phyloP scores from a whole-genome alignment of 2,888 invertebrate species.

The Scaptomyza caliginosa region DNA sequence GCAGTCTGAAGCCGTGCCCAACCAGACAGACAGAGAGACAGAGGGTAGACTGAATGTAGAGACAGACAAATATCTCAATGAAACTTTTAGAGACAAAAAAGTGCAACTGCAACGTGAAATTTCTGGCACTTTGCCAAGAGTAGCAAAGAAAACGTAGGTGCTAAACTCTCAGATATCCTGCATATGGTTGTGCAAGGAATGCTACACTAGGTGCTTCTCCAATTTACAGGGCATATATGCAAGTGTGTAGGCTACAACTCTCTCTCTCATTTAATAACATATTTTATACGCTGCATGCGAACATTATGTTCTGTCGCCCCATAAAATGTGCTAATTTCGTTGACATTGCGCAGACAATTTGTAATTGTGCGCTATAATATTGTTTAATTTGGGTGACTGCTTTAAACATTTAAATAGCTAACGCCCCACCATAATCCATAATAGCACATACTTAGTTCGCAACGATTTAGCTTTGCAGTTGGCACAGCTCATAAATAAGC shows the following conservation, averaged over 20 bases:
- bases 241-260: background rate
- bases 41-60: background rate
- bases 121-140: conserved; percentile 17
- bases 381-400: conserved; percentile 11
- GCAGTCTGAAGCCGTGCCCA: conserved; percentile 12
- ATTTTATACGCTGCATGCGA: conserved; percentile 9
- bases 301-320: conserved; percentile 28
- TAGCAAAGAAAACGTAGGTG: background rate
- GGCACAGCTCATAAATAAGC: conserved; percentile 49
- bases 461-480: conserved; percentile 35
- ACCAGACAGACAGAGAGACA: background rate
- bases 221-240: background rate
- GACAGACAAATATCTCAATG: conserved; percentile 44
- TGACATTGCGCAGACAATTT: conserved; percentile 68
- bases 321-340: conserved; percentile 66
- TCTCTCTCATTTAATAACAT: background rate
- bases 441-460: conserved; percentile 17
- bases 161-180: conserved; percentile 2
- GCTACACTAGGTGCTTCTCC: background rate
- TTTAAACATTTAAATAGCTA: conserved; percentile 40
- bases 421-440: conserved; percentile 21
- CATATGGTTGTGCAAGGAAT: background rate
- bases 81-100: conserved; percentile 34
- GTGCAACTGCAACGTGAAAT: conserved; percentile 21
- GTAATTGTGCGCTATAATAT: conserved; percentile 47